These are phyloP conservation scores for Danio tinwini DNA, from an alignment of 2,797 vertebrate species.

Conservation along the genomic window DNA sequence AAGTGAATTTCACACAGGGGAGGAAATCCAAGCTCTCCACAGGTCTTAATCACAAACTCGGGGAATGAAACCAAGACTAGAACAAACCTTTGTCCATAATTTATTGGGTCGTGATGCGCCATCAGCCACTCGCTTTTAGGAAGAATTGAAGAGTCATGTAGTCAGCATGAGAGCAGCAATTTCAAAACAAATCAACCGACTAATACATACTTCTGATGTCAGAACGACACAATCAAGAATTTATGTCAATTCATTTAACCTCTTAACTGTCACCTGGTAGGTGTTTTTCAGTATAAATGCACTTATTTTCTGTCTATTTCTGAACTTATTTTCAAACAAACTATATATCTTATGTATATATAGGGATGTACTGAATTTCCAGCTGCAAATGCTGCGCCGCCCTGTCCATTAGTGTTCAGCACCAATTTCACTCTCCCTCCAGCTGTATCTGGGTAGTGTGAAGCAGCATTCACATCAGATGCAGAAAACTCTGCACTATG, in stretches of 20 bases:
- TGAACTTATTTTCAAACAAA: no score
- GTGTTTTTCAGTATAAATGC: no score
- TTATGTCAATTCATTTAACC: not conserved
- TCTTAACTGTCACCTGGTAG: no score
- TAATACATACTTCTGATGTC: slow-evolving; percentile 15
- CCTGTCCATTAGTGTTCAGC: no score
- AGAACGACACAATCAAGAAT: not conserved
- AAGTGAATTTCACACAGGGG: slow-evolving; percentile 35
- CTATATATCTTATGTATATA: no score
- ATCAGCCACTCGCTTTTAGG: slow-evolving; percentile 85
- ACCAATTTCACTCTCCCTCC: no score
- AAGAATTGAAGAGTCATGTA: slow-evolving; percentile 62
- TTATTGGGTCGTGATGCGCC: slow-evolving; percentile 86
- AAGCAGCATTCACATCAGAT: no score
- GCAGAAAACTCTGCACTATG: no score
- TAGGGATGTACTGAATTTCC: no score
- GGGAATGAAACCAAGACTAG: slow-evolving; percentile 62
- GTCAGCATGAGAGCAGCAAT: slow-evolving; percentile 42
- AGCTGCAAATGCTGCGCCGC: no score
- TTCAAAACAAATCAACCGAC: slow-evolving; percentile 33
- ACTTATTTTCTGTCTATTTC: no score
- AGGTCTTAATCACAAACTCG: slow-evolving; percentile 57
- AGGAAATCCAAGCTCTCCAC: slow-evolving; percentile 31
- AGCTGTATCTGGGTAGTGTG: no score
- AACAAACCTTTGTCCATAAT: slow-evolving; percentile 97